Base-by-base conservation (phyloP, 2,888 invertebrate genomes). In the Fragum fragum region DNA sequence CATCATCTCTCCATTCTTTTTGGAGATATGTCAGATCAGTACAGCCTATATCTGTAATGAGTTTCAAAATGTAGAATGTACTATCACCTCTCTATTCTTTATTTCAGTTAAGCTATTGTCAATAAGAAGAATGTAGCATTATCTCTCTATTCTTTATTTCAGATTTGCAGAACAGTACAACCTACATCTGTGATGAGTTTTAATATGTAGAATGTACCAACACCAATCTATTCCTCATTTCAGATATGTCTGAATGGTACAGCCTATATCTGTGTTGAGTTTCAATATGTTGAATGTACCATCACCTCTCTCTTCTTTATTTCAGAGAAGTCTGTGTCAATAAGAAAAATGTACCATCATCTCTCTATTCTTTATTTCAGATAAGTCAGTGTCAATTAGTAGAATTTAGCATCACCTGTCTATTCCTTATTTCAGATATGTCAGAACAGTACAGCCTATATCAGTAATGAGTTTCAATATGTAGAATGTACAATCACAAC, bases 201-300 rank as follows among this genome's bases (percentile, higher is more conserved):
- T n/a, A n/a, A n/a, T n/a, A n/a, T n/a, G n/a, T n/a, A n/a, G n/a
- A n/a, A n/a, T n/a, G n/a, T n/a, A n/a, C n/a, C n/a, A 77, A 74
- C 61, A 76, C 81, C 16, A 81, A 76, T 28, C 9, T 88, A 89
- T 69, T 87, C 90, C 0, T 92, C 91, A 39, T 87, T 0, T 90
- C 63, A 85, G 85, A 61, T 79, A 14, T 85, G 82, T 29, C 73
- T 75, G 9, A 82, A 89, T 36, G 92, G 92, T 0, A 83, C 85
- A 28, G 91, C 89, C 1, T 77, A 74, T 1, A 89, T 88, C 0
- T 92, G 90, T 81, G 82, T 81, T 2, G 53, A 73, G 0, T 73
- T 77, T 42, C 74, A 87, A 59, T 90, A 90, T 70, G 78, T 85
- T 5, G 81, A 83, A 47, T 91, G 90, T 76, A 89, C 84, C 55